Conservation (phyloP, 1,140 invertebrate species). For the Antheraea pernyi region DNA sequence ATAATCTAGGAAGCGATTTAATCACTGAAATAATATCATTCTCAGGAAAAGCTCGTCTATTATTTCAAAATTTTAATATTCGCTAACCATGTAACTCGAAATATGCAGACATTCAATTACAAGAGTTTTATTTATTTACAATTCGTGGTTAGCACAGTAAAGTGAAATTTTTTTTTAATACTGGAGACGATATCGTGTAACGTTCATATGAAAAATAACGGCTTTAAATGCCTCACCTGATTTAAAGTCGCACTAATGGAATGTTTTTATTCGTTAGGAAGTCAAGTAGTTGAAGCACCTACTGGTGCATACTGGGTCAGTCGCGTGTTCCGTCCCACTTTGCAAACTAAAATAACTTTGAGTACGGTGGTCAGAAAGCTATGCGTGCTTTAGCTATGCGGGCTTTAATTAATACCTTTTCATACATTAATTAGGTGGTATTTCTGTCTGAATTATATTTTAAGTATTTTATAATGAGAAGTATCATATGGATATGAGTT, state of each 20-base stretch:
- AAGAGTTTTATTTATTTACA: too few species aligned
- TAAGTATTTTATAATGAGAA: too few species aligned
- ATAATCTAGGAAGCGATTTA: too few species aligned
- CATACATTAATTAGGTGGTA: neutral
- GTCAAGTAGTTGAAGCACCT: conserved; percentile 39
- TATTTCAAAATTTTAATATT: too few species aligned
- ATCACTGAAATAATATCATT: too few species aligned
- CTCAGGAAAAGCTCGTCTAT: too few species aligned
- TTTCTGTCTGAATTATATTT: neutral
- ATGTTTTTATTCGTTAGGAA: conserved; percentile 41
- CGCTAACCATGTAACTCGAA: too few species aligned
- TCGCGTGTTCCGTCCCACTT: conserved; percentile 25
- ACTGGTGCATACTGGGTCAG: conserved; percentile 38
- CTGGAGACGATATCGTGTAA: too few species aligned
- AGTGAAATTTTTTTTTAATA: neutral
- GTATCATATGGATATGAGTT: too few species aligned
- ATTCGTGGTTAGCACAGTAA: neutral
- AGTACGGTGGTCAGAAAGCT: conserved; percentile 14
- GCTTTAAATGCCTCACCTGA: conserved; percentile 7
- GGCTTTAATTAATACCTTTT: neutral
- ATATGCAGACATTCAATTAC: too few species aligned
- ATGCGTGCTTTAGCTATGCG: neutral
- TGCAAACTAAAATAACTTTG: conserved; percentile 40
- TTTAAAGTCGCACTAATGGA: conserved; percentile 14
- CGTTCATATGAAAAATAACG: neutral